Evolutionary conservation across 2,888 invertebrate species (phyloP).

Genomic region (Rambutsinella grinnellia): DNA sequence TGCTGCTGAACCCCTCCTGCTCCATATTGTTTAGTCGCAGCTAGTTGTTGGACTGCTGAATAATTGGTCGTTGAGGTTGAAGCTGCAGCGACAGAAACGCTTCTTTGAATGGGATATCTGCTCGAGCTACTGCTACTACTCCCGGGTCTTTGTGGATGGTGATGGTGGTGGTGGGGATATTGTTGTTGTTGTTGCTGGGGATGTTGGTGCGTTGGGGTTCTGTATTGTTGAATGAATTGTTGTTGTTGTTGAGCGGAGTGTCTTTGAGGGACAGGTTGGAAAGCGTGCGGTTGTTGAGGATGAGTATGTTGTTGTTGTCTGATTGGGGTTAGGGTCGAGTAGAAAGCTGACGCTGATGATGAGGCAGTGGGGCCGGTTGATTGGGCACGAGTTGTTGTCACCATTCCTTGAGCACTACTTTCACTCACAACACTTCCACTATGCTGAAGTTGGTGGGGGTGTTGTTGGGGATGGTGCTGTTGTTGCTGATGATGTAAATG

Average conservation of each 20-base stretch:
- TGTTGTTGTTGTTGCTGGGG: slow-evolving; percentile 52
- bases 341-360: slow-evolving; percentile 52
- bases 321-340: slow-evolving; percentile 48
- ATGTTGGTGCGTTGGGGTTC: too few relatives aligned
- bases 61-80: slow-evolving; percentile 54
- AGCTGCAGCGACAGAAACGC: slow-evolving; percentile 49
- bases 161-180: slow-evolving; percentile 26
- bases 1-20: neutral
- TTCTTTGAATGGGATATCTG: slow-evolving; percentile 24
- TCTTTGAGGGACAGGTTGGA: slow-evolving; percentile 19
- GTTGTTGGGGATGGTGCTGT: slow-evolving; percentile 9
- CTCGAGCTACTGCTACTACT: slow-evolving; percentile 47
- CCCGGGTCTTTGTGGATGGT: slow-evolving; percentile 22
- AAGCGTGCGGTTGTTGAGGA: slow-evolving; percentile 15
- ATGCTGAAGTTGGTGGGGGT: neutral
- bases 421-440: slow-evolving; percentile 32
- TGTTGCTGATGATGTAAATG: slow-evolving; percentile 7
- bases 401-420: slow-evolving; percentile 53
- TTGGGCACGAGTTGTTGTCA: slow-evolving; percentile 55
- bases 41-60: slow-evolving; percentile 51
- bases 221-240: slow-evolving; percentile 21
- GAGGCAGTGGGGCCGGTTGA: slow-evolving; percentile 44
- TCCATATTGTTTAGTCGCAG: slow-evolving; percentile 44
- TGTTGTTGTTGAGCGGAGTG: slow-evolving; percentile 22
- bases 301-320: slow-evolving; percentile 44